These are phyloP conservation scores for Lutjanus erythropterus DNA, from an alignment of 2,113 vertebrate species.

Conservation along the genomic window DNA sequence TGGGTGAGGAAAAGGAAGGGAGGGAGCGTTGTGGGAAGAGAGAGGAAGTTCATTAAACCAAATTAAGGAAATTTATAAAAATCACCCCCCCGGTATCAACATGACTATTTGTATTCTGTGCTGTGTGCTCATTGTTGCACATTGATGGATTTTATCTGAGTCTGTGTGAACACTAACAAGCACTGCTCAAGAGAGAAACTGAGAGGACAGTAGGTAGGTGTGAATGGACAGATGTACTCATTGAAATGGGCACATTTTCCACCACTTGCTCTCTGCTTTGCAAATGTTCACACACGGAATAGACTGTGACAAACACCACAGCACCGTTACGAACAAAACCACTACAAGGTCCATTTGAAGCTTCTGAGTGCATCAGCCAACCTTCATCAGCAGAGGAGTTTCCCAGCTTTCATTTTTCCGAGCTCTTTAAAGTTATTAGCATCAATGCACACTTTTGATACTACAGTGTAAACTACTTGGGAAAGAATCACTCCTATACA, in stretches of 20 bases:
- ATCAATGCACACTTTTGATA: neutral
- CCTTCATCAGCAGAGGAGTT: neutral
- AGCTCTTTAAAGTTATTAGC: neutral
- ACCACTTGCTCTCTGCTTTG: slow-evolving; percentile 20
- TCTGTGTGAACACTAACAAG: slow-evolving; percentile 25
- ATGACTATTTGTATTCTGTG: slow-evolving; percentile 36
- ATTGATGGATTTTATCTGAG: slow-evolving; percentile 27
- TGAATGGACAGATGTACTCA: slow-evolving; percentile 32
- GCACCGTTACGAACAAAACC: neutral
- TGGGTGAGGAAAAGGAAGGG: slow-evolving; percentile 2
- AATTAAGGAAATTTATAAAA: slow-evolving; percentile 40
- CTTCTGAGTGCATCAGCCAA: neutral
- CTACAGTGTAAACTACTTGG: too few species aligned
- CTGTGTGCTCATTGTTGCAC: slow-evolving; percentile 1
- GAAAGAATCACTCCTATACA: too few species aligned
- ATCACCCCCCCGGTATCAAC: slow-evolving; percentile 39
- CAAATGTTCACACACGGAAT: slow-evolving; percentile 24
- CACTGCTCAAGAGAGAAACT: slow-evolving; percentile 11
- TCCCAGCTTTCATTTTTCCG: neutral
- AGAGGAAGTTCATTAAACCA: slow-evolving; percentile 48
- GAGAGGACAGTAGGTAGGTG: slow-evolving; percentile 13
- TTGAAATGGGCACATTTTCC: slow-evolving; percentile 22
- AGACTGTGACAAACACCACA: slow-evolving; percentile 13
- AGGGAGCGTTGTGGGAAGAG: slow-evolving; percentile 15
- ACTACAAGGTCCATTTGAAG: neutral